Conservation (phyloP, 2,113 vertebrate genomes). For the Apodemus sylvaticus region DNA sequence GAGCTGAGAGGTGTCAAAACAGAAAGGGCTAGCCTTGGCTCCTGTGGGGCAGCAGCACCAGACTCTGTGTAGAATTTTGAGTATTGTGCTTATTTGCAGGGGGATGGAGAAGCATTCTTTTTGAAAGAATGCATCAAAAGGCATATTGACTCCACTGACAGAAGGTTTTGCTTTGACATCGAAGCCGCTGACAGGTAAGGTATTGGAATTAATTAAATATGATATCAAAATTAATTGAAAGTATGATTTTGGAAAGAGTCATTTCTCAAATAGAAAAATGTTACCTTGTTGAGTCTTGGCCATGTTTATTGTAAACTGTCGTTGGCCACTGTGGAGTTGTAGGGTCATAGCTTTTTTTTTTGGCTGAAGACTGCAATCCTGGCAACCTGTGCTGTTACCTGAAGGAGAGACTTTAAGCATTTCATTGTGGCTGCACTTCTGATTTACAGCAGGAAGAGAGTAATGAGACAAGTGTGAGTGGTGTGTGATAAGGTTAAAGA, state of each 20-base stretch:
- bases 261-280: background rate
- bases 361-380: background rate
- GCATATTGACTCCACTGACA: constrained; percentile 91
- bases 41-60: rapidly evolving
- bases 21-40: background rate
- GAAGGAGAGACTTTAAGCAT: background rate
- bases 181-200: constrained; percentile 95
- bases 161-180: constrained; percentile 97
- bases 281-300: background rate
- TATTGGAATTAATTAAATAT: background rate
- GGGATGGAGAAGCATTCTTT: constrained; percentile 92
- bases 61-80: background rate
- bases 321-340: background rate
- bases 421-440: background rate
- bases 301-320: background rate
- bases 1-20: background rate
- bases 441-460: background rate
- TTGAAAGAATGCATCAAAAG: constrained; percentile 94
- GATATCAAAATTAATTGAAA: constrained; percentile 1
- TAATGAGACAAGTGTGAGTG: background rate
- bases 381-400: background rate
- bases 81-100: constrained; percentile 85
- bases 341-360: background rate
- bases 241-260: background rate
- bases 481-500: background rate